Evolutionary conservation across 2,888 invertebrate species (phyloP).

Genomic region (Mythimna vitellina): DNA sequence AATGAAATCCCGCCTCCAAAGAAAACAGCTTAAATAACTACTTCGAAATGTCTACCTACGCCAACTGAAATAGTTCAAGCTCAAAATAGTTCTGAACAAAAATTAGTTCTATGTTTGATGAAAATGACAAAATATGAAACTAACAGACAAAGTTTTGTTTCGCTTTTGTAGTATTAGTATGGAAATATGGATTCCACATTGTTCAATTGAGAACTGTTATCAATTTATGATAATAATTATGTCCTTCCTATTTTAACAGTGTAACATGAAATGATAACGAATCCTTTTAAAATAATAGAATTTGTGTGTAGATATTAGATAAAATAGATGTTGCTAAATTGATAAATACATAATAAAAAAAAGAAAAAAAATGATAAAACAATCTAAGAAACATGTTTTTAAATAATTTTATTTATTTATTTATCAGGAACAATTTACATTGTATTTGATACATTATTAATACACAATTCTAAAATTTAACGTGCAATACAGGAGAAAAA

Average conservation of each 20-base stretch:
- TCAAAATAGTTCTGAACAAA: background rate
- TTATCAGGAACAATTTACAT: no score
- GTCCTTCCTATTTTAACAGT: slow-evolving; percentile 27
- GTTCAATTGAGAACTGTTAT: slow-evolving; percentile 36
- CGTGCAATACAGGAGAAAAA: no score
- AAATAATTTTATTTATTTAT: no score
- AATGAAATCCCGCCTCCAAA: no score
- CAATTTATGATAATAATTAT: slow-evolving; percentile 37
- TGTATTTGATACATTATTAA: no score
- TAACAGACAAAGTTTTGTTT: background rate
- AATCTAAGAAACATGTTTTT: slow-evolving; percentile 1
- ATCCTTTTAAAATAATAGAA: slow-evolving; percentile 47
- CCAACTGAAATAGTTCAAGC: background rate
- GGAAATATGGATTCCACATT: background rate
- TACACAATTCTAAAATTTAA: no score
- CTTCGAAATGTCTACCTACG: background rate
- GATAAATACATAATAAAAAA: background rate
- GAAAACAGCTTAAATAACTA: background rate
- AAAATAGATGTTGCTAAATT: slow-evolving; percentile 7
- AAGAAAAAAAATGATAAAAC: background rate
- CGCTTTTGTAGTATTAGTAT: background rate
- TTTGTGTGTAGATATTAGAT: slow-evolving; percentile 35
- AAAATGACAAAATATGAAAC: background rate
- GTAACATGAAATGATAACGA: slow-evolving; percentile 37
- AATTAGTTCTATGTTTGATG: background rate